These are phyloP conservation scores for Myiopsitta monachus DNA, from an alignment of 2,113 vertebrate genomes.

Conservation along the genomic window DNA sequence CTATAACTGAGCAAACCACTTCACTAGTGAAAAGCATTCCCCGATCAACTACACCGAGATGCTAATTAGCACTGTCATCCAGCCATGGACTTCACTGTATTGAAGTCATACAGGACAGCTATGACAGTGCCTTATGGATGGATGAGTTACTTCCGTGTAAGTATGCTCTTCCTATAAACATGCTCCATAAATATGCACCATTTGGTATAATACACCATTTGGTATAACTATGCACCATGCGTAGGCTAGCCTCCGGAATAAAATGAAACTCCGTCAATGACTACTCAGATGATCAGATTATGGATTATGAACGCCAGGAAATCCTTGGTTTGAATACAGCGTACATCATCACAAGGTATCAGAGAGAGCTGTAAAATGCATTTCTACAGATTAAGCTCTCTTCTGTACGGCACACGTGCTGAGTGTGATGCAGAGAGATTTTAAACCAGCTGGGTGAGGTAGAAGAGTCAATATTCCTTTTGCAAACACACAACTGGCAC, in stretches of 20 bases:
- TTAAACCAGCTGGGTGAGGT: neutral
- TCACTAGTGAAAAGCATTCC: neutral
- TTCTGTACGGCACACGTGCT: neutral
- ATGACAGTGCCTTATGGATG: neutral
- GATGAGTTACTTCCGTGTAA: neutral
- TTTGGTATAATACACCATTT: neutral
- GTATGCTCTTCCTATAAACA: neutral
- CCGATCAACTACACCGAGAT: neutral
- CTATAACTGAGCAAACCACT: neutral
- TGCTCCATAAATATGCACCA: neutral
- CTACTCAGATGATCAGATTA: neutral
- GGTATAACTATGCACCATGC: neutral
- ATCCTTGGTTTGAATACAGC: neutral
- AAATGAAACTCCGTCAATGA: neutral
- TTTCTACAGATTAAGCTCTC: neutral
- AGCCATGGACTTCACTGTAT: neutral
- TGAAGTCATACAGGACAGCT: neutral
- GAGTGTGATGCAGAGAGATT: neutral
- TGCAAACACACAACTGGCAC: neutral
- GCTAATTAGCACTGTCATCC: neutral
- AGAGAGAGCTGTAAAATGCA: neutral
- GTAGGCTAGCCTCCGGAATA: neutral
- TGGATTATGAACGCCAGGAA: neutral
- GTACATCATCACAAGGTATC: neutral
- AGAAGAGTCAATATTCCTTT: neutral